phyloP scores from a whole-genome alignment of 2,113 vertebrate species.

The Barbus barbus region DNA sequence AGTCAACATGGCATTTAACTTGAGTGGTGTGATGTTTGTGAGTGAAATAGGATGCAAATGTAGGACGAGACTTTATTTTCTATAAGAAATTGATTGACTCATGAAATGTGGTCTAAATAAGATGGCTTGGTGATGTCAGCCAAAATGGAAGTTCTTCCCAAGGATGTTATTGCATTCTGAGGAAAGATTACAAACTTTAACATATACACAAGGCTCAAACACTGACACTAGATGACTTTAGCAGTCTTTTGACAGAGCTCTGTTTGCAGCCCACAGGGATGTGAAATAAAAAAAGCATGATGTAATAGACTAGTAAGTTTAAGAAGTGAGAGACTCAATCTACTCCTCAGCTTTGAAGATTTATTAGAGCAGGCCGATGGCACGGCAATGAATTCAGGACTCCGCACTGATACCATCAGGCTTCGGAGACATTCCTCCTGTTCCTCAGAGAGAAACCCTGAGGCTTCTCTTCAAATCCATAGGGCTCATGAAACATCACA shows the following conservation, averaged over 20 bases:
- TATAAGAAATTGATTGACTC: too few relatives aligned
- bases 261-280: constrained; percentile 15
- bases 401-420: too few relatives aligned
- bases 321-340: constrained; percentile 5
- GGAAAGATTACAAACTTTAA: not conserved
- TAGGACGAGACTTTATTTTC: not conserved
- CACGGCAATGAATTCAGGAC: constrained; percentile 14
- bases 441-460: constrained; percentile 7
- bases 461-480: not conserved
- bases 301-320: not conserved
- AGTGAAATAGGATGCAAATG: not conserved
- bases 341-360: not conserved
- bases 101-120: too few relatives aligned
- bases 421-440: not conserved
- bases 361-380: constrained; percentile 2
- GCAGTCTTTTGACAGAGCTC: not conserved
- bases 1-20: not conserved
- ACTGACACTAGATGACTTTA: not conserved
- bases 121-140: too few relatives aligned
- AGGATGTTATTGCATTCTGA: not conserved
- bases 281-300: constrained; percentile 24
- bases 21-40: not conserved
- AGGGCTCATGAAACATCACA: not conserved
- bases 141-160: too few relatives aligned
- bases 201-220: not conserved